Conservation (phyloP, 1,140 invertebrate species). For the Palaemon carinicauda region DNA sequence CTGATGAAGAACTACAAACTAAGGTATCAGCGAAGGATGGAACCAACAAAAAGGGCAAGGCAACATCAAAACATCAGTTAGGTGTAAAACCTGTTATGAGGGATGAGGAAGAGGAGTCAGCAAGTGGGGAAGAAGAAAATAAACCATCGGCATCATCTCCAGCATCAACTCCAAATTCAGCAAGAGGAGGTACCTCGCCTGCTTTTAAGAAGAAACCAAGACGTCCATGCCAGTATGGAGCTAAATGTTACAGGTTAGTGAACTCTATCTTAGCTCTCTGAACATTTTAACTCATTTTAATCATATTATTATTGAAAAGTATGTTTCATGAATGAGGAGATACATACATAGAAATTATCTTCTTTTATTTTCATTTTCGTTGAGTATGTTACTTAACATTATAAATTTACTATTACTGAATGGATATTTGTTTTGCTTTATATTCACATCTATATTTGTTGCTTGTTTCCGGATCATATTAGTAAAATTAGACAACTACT, state of each 20-base stretch:
- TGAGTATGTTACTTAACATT: no score
- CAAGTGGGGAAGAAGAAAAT: neutral
- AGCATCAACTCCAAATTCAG: neutral
- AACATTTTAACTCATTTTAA: no score
- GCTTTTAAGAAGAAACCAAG: slow-evolving; percentile 3
- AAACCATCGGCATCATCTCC: neutral
- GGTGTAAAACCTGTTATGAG: neutral
- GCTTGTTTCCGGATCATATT: no score
- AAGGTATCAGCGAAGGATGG: no score
- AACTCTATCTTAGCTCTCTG: neutral
- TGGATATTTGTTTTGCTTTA: neutral
- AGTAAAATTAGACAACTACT: no score
- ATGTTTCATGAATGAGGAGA: no score
- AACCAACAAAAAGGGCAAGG: no score
- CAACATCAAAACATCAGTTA: no score
- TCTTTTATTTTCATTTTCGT: neutral
- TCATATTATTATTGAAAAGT: no score
- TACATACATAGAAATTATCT: no score
- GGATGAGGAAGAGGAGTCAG: neutral
- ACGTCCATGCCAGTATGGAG: slow-evolving; percentile 63
- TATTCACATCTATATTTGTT: no score
- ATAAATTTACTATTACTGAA: neutral
- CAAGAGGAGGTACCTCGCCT: neutral
- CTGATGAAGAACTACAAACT: no score
- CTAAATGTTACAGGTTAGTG: slow-evolving; percentile 64